A percentile compares a stretch with the other conserved stretches of the same genome.
phyloP scores from a whole-genome alignment of 2,113 vertebrate species.

The Microtus richardsoni region DNA sequence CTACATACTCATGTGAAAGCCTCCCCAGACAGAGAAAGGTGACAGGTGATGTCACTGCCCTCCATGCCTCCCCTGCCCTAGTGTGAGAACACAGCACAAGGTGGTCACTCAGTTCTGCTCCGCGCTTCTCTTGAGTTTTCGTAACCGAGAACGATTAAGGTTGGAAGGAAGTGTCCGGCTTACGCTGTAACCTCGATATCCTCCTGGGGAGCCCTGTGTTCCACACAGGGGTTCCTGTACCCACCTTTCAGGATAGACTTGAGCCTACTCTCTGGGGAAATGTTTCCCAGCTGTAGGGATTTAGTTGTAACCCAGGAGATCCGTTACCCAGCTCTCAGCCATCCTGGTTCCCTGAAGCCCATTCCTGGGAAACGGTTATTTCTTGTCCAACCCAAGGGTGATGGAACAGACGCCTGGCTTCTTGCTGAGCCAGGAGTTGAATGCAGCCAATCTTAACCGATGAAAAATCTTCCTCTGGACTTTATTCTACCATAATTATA shows the following conservation, averaged over 20 bases:
- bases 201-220: neutral
- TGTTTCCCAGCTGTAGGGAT: neutral
- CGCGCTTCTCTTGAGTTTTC: neutral
- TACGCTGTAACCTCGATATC: neutral
- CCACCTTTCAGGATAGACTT: neutral
- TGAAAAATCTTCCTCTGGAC: neutral
- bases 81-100: neutral
- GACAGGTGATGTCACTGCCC: neutral
- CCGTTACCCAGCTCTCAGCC: neutral
- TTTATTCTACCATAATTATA: neutral
- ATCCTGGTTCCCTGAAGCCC: neutral
- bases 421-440: neutral
- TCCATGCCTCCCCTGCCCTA: too few relatives aligned
- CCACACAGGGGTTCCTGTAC: rapidly evolving
- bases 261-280: neutral
- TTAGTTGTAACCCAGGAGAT: neutral
- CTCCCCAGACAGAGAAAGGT: neutral
- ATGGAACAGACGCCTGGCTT: neutral
- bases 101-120: neutral
- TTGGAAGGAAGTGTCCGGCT: neutral
- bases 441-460: neutral
- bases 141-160: neutral
- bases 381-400: neutral
- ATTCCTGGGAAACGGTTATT: neutral
- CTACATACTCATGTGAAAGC: neutral